phyloP scores from a whole-genome alignment of 2,797 vertebrate species.

The Halcyon smyrnensis region DNA sequence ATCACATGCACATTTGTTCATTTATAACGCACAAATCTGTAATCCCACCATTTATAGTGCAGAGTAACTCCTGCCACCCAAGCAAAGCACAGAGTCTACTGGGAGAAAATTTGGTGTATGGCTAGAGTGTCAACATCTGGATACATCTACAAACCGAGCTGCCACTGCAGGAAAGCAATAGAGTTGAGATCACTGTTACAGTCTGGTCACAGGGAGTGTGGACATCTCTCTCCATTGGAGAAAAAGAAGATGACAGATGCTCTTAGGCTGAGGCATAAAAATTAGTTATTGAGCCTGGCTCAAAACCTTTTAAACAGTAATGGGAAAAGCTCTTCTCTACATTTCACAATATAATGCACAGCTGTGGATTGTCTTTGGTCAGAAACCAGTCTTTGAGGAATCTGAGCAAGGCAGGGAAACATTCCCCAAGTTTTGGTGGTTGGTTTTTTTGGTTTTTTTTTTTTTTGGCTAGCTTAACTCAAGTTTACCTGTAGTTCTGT shows the following conservation, averaged over 20 bases:
- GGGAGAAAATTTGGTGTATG: background rate
- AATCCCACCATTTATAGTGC: background rate
- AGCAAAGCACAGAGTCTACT: background rate
- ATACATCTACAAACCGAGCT: background rate
- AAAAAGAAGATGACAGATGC: background rate
- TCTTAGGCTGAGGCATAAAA: background rate
- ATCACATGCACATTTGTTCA: accelerated
- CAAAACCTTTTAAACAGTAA: background rate
- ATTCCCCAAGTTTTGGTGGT: no score
- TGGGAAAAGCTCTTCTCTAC: background rate
- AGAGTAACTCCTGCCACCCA: background rate
- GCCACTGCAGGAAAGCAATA: background rate
- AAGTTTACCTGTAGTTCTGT: background rate
- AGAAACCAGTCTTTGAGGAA: background rate
- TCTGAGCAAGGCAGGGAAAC: background rate
- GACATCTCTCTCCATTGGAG: background rate
- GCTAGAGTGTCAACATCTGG: background rate
- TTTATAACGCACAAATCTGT: background rate
- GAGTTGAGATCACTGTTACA: background rate
- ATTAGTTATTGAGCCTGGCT: background rate
- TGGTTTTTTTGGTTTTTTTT: background rate
- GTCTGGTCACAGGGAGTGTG: background rate
- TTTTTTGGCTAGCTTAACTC: background rate
- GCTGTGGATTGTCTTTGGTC: background rate
- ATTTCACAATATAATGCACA: background rate